Percentiles rank a stretch among this genome's conserved stretches.
Conservation (phyloP, 2,113 vertebrate species). For the Campylomormyrus tamandua region DNA sequence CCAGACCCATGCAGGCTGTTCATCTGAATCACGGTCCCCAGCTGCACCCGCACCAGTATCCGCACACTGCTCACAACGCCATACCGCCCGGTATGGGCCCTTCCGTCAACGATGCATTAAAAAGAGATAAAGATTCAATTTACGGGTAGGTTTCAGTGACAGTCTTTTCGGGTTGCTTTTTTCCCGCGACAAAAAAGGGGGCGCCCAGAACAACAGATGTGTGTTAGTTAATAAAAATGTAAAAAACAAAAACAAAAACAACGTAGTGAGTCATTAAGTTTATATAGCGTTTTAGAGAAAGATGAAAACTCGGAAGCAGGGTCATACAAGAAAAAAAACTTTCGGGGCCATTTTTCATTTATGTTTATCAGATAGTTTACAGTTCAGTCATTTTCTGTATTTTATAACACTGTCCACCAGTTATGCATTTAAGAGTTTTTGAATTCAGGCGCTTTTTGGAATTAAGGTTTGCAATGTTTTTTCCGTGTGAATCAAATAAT, state of each 20-base stretch:
- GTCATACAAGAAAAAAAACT: background rate
- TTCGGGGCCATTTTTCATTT: background rate
- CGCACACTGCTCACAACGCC: slow-evolving; percentile 71
- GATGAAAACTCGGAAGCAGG: background rate
- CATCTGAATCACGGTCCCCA: slow-evolving; percentile 78
- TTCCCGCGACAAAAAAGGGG: background rate
- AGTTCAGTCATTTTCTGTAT: background rate
- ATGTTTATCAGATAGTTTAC: background rate
- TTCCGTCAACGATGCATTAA: slow-evolving; percentile 77
- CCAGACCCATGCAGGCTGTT: slow-evolving; percentile 78
- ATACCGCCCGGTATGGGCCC: slow-evolving; percentile 75
- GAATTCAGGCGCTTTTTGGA: background rate
- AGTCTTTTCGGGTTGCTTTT: slow-evolving; percentile 15
- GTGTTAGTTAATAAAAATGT: background rate
- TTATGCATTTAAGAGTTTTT: background rate
- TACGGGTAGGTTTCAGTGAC: slow-evolving; percentile 76
- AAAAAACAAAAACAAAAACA: background rate
- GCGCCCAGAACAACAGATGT: background rate
- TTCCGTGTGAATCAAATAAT: background rate
- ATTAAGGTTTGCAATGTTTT: background rate
- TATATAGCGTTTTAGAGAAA: background rate
- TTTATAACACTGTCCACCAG: background rate
- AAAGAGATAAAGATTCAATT: slow-evolving; percentile 94
- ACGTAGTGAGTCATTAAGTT: background rate
- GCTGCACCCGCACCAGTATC: slow-evolving; percentile 76